Evolutionary conservation across 2,888 invertebrate genomes (phyloP).

Genomic region (Aspidiotus rigidus): DNA sequence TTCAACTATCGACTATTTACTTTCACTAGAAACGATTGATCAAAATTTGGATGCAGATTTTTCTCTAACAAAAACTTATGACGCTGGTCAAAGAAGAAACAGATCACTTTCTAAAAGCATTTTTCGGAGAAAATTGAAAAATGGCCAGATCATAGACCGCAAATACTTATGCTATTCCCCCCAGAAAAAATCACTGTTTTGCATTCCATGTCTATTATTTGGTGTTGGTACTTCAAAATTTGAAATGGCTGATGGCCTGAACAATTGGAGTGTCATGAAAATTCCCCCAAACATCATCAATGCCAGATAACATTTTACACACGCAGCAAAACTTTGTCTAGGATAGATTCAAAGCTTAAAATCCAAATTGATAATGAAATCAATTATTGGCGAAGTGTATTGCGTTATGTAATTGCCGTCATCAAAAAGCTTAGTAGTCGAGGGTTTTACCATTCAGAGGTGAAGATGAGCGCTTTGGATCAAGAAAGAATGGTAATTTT

Average conservation of each 20-base stretch:
- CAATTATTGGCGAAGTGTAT: conserved; percentile 42
- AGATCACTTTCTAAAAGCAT: no score
- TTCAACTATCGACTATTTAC: no score
- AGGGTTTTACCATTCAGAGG: conserved; percentile 39
- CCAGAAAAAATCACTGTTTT: not conserved
- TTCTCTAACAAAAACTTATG: no score
- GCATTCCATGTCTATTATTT: conserved; percentile 6
- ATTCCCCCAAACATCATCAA: conserved; percentile 16
- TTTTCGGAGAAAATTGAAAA: no score
- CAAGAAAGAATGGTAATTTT: conserved; percentile 40
- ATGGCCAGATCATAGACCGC: no score
- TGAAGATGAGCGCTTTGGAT: conserved; percentile 39
- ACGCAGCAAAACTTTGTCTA: conserved; percentile 17
- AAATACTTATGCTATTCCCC: not conserved
- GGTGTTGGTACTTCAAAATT: not conserved
- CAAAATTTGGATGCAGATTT: no score
- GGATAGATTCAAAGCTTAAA: conserved; percentile 15
- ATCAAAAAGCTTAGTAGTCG: conserved; percentile 38
- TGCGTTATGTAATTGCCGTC: conserved; percentile 38
- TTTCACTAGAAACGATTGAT: no score
- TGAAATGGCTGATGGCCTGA: conserved; percentile 18
- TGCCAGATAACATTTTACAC: conserved; percentile 15
- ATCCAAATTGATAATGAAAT: conserved; percentile 25
- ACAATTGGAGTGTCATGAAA: conserved; percentile 20
- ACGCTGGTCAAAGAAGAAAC: no score